Conservation (phyloP, 1,140 invertebrate genomes). For the Rhizoglyphus robini region DNA sequence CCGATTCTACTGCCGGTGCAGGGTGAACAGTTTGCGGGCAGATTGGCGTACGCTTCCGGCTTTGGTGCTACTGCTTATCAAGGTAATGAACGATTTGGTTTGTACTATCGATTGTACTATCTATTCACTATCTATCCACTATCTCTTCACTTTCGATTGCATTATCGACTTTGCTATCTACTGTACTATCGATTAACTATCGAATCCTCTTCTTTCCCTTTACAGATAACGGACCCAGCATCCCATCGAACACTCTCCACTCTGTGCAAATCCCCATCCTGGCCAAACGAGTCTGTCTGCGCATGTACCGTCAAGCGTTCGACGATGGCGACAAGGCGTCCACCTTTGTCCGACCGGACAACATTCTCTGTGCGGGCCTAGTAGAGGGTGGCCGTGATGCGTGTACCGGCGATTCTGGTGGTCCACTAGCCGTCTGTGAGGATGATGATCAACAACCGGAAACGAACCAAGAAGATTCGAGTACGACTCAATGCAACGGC, state of each 20-base stretch:
- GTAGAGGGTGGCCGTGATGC: slow-evolving; percentile 81
- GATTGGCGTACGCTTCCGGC: not conserved
- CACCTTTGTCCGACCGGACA: slow-evolving; percentile 49
- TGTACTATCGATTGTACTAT: no score
- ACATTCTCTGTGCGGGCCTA: slow-evolving; percentile 80
- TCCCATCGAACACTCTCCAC: not conserved
- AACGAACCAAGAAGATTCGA: not conserved
- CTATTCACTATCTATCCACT: no score
- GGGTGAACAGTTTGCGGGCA: not conserved
- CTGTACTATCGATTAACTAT: not conserved
- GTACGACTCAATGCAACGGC: slow-evolving; percentile 52
- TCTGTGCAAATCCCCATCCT: not conserved
- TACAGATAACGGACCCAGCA: not conserved
- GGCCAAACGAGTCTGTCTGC: not conserved
- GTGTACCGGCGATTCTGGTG: slow-evolving; percentile 47
- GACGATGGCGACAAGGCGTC: not conserved
- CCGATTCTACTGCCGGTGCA: not conserved
- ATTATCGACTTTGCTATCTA: no score
- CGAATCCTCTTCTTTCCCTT: not conserved
- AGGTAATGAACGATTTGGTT: not conserved
- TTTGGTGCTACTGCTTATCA: not conserved
- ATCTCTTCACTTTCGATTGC: no score
- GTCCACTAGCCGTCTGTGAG: slow-evolving; percentile 31
- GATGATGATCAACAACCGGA: not conserved
- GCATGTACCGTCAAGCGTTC: not conserved